Evolutionary conservation across 1,140 invertebrate genomes (phyloP), one percentile per base, ranked within the genome.

Genomic region (Spodoptera frugiperda): DNA sequence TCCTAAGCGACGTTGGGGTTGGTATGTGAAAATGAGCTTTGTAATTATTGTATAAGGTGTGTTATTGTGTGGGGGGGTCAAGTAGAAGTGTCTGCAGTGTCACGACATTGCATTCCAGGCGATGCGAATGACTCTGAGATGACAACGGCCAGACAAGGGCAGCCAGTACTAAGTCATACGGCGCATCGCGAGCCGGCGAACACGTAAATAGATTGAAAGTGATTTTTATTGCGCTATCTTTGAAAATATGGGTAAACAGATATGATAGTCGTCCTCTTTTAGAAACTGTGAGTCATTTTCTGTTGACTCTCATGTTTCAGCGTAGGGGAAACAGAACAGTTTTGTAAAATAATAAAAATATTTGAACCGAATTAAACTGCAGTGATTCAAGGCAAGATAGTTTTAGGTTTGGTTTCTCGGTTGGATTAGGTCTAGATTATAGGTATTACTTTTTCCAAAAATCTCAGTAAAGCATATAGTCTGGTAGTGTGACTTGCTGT

Each of bases 141-240:
- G 91, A 92, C 90, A 93, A 89, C 88, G 91, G 74, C 92, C 92
- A 92, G 92, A 93, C 92, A 93, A 93, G 92, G 92, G 88, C 90
- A 92, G 74, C 79, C n/a, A 11, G 59, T 72, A 85, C 82, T 88
- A 86, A 89, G 80, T 79, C 80, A 87, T 86, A 82, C 86, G 44
- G 78, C 79, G 83, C 82, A 84, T 85, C 82, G 81, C 15, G 21
- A 17, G 14, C 5, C 21, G 9, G 44, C 15, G 70, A 25, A 44
- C 33, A 53, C 53, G 67, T 70, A 30, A 54, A 70, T 70, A 70
- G 8, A 11, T 53, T 17, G n/a, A 70, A 54, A 70, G 67, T 70
- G 49, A 33, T 70, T 51, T 63, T 70, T 70, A 33, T 12, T 30
- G n/a, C 25, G 21, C 15, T 14, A 51, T 30, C n/a, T 53, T n/a